Conservation (phyloP, 2,113 vertebrate genomes). For the Phalacrocorax brasilianus region DNA sequence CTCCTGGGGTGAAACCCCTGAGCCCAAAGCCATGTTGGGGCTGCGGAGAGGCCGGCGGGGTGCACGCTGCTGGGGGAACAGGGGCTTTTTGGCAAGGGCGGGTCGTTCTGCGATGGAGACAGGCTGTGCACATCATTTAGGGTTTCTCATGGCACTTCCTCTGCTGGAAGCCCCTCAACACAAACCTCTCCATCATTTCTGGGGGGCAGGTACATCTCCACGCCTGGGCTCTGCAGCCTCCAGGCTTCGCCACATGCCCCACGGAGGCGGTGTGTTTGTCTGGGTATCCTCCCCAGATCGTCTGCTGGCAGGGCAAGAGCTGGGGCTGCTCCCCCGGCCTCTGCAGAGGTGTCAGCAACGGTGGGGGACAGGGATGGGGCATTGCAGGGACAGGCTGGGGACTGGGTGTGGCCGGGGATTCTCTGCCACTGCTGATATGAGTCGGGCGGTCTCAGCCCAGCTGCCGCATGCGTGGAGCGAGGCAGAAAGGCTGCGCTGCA, state of each 20-base stretch:
- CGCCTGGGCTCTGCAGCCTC: not conserved
- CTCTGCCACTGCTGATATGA: not conserved
- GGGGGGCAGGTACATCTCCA: not conserved
- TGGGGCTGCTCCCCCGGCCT: not conserved
- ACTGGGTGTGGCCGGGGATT: not conserved
- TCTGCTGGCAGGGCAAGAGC: not conserved
- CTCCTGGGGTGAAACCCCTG: not conserved
- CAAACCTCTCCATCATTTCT: accelerated
- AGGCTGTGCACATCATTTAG: not conserved
- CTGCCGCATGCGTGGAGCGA: not conserved
- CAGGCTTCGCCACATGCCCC: not conserved
- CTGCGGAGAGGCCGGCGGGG: not conserved
- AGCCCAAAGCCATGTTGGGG: not conserved
- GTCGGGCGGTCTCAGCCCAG: not conserved
- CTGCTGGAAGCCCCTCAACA: too few species aligned
- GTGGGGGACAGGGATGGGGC: not conserved
- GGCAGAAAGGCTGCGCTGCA: not conserved
- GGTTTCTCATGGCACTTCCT: not conserved
- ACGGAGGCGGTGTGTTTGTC: not conserved
- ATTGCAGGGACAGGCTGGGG: not conserved
- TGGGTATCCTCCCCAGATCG: accelerated
- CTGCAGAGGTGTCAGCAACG: not conserved
- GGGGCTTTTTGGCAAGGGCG: not conserved
- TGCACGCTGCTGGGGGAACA: accelerated
- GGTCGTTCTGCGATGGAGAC: not conserved